Percentiles rank a stretch among this genome's conserved stretches.
Evolutionary conservation across 2,113 vertebrate species (phyloP).

Genomic region (Tursiops truncatus): DNA sequence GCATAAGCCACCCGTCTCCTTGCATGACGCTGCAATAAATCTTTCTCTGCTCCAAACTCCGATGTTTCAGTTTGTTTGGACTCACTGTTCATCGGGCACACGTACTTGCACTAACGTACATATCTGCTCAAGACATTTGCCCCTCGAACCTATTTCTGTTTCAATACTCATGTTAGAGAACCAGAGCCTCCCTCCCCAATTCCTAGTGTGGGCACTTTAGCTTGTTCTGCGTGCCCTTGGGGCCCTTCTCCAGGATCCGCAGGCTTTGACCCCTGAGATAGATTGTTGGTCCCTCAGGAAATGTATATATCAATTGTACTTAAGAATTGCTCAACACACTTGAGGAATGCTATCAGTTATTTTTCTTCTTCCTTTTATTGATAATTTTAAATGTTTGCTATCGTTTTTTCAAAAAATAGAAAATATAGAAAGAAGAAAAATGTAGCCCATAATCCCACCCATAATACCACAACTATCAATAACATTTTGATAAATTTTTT

Average conservation of each 20-base stretch:
- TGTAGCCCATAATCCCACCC: background rate
- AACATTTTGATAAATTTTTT: background rate
- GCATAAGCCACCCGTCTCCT: too few species aligned
- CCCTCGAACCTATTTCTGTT: background rate
- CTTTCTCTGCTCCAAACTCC: background rate
- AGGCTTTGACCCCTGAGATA: background rate
- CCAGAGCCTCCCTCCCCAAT: background rate
- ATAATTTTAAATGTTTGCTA: slow-evolving; percentile 14
- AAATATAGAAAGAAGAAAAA: background rate
- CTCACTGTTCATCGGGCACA: background rate
- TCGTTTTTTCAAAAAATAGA: background rate
- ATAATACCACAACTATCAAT: background rate
- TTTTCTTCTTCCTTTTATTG: slow-evolving; percentile 2
- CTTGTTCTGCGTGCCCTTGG: background rate
- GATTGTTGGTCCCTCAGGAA: background rate
- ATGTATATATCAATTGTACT: background rate
- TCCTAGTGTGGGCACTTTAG: background rate
- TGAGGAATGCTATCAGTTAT: background rate
- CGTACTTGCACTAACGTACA: too few species aligned
- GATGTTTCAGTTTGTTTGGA: background rate
- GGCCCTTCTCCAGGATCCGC: background rate
- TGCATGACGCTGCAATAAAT: too few species aligned
- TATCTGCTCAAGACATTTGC: background rate
- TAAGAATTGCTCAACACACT: background rate
- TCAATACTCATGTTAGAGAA: background rate